Conservation (phyloP, 2,797 vertebrate species). For the Hafferia zeledoni region DNA sequence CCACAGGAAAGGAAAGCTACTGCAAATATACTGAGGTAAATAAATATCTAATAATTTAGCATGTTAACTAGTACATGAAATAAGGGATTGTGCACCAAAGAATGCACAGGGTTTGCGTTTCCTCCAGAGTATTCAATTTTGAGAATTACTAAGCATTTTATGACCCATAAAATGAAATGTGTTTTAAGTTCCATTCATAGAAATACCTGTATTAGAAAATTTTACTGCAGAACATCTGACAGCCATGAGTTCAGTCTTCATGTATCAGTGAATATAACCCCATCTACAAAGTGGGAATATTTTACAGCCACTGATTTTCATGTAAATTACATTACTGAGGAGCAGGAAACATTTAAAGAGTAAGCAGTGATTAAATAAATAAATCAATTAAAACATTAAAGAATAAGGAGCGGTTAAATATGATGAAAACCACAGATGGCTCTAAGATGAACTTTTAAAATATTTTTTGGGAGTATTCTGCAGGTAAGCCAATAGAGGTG, state of each 20-base stretch:
- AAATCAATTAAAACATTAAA: neutral
- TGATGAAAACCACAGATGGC: neutral
- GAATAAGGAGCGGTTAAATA: neutral
- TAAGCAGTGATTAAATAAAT: neutral
- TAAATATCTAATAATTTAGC: neutral
- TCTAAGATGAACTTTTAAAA: neutral
- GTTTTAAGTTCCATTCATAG: neutral
- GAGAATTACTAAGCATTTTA: neutral
- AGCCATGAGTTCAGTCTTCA: neutral
- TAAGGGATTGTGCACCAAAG: neutral
- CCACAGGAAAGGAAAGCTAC: slow-evolving; percentile 97
- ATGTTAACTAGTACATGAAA: neutral
- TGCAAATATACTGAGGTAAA: slow-evolving; percentile 91
- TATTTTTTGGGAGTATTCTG: neutral
- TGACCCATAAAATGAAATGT: neutral
- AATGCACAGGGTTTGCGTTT: neutral
- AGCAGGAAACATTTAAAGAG: neutral
- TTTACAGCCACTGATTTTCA: neutral
- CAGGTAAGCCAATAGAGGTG: neutral
- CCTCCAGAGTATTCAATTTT: neutral
- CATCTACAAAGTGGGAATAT: neutral
- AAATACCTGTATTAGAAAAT: neutral
- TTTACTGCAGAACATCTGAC: neutral
- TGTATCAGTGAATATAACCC: neutral
- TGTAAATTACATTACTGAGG: neutral